Conservation (phyloP, 2,797 vertebrate genomes). For the Tamandua tetradactyla region DNA sequence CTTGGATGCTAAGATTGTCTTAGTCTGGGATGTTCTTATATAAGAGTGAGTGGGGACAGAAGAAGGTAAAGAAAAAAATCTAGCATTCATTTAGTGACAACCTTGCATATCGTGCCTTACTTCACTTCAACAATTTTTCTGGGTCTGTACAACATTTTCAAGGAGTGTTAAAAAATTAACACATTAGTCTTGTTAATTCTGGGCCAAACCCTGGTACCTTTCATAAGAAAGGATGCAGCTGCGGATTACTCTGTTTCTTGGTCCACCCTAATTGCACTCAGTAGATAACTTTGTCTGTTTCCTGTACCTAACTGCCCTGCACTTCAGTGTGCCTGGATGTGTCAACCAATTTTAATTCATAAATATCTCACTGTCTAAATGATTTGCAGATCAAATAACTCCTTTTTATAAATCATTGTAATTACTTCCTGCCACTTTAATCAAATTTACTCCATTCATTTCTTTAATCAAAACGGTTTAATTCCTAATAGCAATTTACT, state of each 20-base stretch:
- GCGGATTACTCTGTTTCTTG: background rate
- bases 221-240: background rate
- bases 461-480: conserved; percentile 30
- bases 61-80: background rate
- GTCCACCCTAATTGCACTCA: background rate
- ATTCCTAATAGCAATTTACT: conserved; percentile 10
- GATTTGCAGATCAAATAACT: background rate
- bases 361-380: background rate
- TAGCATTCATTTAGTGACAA: background rate
- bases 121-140: background rate
- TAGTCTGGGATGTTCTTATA: background rate
- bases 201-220: background rate
- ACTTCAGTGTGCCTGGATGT: background rate
- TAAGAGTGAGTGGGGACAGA: background rate
- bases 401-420: background rate
- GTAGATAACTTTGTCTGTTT: background rate
- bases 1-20: background rate
- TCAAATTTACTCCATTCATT: background rate
- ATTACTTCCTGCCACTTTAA: conserved; percentile 8
- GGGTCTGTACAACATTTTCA: background rate
- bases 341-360: background rate
- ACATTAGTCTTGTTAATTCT: background rate
- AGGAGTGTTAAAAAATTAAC: background rate
- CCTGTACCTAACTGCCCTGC: background rate
- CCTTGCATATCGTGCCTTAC: background rate